Conservation (phyloP, 2,797 vertebrate species). For the Moxostoma hubbsi region DNA sequence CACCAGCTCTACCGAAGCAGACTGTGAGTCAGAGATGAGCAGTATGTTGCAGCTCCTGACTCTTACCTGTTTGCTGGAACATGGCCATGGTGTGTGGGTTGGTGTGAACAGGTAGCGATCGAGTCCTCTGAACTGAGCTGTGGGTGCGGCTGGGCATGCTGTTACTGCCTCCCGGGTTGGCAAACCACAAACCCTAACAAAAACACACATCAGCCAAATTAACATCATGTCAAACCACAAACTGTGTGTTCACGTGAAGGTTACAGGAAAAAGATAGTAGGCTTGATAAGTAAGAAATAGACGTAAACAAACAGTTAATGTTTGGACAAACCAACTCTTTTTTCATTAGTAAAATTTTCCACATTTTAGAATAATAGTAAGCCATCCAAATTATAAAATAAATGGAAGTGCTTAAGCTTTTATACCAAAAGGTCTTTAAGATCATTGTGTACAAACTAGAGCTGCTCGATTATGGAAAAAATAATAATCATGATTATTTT, state of each 20-base stretch:
- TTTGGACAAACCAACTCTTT: no score
- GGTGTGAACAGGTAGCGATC: conserved; percentile 94
- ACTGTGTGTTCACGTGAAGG: not conserved
- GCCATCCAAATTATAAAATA: no score
- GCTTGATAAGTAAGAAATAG: conserved; percentile 9
- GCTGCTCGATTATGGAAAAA: no score
- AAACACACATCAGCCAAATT: conserved; percentile 20
- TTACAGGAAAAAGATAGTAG: not conserved
- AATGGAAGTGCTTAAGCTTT: no score
- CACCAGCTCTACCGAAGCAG: not conserved
- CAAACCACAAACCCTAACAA: conserved; percentile 94
- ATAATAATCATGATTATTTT: no score
- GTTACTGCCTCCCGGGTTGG: conserved; percentile 97
- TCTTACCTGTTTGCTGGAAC: conserved; percentile 92
- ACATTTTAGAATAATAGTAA: no score
- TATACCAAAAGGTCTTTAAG: no score
- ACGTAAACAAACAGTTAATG: no score
- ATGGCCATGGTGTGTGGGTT: conserved; percentile 93
- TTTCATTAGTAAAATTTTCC: no score
- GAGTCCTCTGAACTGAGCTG: conserved; percentile 95
- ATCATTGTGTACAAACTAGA: no score
- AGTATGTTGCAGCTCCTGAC: not conserved
- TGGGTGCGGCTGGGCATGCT: conserved; percentile 96
- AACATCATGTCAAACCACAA: conserved; percentile 5
- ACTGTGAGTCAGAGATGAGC: not conserved